Base-by-base conservation (phyloP, 2,888 invertebrate species). In the Scelioninae gen. 1 region DNA sequence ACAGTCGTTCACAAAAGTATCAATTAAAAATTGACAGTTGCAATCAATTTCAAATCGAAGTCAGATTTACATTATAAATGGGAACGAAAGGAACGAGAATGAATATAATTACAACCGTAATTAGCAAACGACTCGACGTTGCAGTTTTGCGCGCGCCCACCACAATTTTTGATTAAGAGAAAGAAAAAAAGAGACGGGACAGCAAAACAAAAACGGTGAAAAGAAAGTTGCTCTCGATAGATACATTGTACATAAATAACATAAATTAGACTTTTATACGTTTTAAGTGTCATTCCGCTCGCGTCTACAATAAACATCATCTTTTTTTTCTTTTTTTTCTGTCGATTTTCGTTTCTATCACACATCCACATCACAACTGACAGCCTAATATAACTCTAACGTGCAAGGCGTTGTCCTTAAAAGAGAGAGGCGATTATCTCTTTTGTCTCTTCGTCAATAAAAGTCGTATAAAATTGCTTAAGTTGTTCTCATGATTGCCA, bases 391-490 rank as follows among this genome's bases (percentile, higher is more conserved):
- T 85, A 77, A 80, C 82, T 84, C 82, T 86, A 86, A 87, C 77
- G 80, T 83, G 43, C 84, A 86, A 87, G 82, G 82, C 84, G 85
- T 85, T 81, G 86, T 84, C 85, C 85, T 85, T 85, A 87, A 88
- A 87, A 89, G 86, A 88, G 74, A 85, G 69, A 84, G 87, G 81
- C 86, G 86, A 88, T 88, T 53, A 78, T 78, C 63, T 45, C 56
- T 63, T 53, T 72, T 49, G 32, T 72, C 71, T 58, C 51, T 45
- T 71, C 69, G 62, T 81, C 86, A 87, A 90, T 89, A 89, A 90
- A 91, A 90, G 87, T 90, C 86, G 87, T 91, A 91, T 88, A 91
- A 91, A 91, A 91, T 88, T 88, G 87, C 87, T 90, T 88, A 88
- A 90, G 88, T 87, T 89, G 88, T 86, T 87, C 86, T 84, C 86